phyloP scores from a whole-genome alignment of 92 coral and sea anemone genomes.

The Blastomussa wellsi region DNA sequence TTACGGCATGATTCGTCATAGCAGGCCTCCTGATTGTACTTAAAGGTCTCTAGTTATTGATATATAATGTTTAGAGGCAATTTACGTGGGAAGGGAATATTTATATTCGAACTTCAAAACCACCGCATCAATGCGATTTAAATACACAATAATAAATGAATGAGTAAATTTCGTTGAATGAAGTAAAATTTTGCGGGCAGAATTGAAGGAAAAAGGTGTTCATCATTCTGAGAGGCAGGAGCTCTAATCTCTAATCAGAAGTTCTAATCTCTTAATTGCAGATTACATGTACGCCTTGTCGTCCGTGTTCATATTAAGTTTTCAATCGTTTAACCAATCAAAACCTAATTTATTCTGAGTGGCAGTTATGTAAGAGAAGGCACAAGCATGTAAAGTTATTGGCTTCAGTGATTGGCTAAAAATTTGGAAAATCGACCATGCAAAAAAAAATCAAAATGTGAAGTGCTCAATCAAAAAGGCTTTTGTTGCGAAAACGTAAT shows the following conservation, averaged over 20 bases:
- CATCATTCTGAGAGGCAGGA: not conserved
- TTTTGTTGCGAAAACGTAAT: not conserved
- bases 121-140: not conserved
- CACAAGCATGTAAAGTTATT: not conserved
- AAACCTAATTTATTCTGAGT: not conserved
- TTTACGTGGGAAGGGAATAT: not conserved
- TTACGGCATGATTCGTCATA: constrained; percentile 1
- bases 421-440: not conserved
- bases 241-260: not conserved
- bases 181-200: not conserved
- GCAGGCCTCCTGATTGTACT: not conserved
- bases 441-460: not conserved
- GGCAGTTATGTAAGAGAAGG: not conserved
- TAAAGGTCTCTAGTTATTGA: not conserved
- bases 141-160: not conserved
- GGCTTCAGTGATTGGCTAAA: not conserved
- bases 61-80: not conserved
- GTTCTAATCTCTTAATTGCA: not conserved
- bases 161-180: too few relatives aligned
- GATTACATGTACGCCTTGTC: not conserved
- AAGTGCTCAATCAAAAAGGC: not conserved
- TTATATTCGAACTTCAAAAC: not conserved
- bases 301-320: not conserved
- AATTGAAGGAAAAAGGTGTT: not conserved
- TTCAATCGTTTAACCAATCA: not conserved